Percentiles rank a stretch among this genome's conserved stretches.
phyloP scores from a whole-genome alignment of 2,113 vertebrate genomes.

The Malurus melanocephalus region DNA sequence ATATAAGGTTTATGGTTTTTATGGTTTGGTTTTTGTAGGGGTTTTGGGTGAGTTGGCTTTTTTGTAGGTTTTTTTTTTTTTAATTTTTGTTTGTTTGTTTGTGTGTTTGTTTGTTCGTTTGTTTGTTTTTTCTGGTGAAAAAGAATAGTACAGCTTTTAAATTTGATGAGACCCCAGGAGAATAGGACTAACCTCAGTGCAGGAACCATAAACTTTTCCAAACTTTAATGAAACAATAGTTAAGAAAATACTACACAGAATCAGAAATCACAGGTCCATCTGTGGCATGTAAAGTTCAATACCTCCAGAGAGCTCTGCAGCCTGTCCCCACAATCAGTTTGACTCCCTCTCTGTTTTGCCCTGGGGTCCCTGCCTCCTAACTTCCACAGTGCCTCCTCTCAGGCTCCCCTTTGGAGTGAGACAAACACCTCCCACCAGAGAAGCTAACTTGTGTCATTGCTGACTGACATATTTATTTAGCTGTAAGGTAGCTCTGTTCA shows the following conservation, averaged over 20 bases:
- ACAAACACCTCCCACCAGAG: background rate
- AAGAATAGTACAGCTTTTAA: background rate
- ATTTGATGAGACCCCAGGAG: background rate
- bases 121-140: background rate
- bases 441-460: background rate
- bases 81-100: too few species aligned
- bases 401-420: background rate
- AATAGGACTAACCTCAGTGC: background rate
- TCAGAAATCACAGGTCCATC: background rate
- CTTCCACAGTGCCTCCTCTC: background rate
- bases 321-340: background rate
- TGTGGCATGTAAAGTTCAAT: background rate
- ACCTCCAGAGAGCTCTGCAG: background rate
- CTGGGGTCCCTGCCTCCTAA: background rate
- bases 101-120: too few species aligned
- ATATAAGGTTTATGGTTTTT: background rate
- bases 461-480: constrained; percentile 27
- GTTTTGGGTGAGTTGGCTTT: background rate
- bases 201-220: background rate
- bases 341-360: background rate
- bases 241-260: background rate
- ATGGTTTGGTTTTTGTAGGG: background rate
- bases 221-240: background rate
- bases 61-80: too few species aligned
- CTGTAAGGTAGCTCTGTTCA: background rate